These are phyloP conservation scores for Cephus runcator DNA, from an alignment of 2,888 invertebrate species.

Conservation along the genomic window DNA sequence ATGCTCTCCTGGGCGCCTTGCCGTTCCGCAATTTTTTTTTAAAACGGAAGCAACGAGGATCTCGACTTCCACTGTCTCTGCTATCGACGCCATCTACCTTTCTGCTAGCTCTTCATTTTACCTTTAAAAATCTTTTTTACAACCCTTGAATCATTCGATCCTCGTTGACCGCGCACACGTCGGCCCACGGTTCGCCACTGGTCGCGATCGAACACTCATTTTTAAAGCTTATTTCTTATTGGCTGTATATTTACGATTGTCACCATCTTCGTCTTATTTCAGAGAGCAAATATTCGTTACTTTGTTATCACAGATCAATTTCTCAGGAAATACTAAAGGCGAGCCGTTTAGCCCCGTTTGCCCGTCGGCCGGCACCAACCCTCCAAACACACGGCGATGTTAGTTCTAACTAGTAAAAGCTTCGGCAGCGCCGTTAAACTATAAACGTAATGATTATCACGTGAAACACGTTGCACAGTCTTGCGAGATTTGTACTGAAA, in stretches of 20 bases:
- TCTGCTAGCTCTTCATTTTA: neutral
- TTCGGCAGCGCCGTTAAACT: constrained; percentile 51
- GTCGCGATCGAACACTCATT: neutral
- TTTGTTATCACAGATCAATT: neutral
- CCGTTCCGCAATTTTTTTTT: neutral
- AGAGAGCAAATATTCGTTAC: neutral
- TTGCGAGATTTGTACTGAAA: constrained; percentile 14
- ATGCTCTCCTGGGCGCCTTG: neutral
- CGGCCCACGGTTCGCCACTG: neutral
- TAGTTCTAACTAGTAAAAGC: constrained; percentile 57
- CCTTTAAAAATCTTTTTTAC: neutral
- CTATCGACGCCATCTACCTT: neutral
- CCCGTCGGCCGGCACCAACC: constrained; percentile 10
- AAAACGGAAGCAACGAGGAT: neutral
- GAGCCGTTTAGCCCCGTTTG: constrained; percentile 5
- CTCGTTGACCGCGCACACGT: neutral
- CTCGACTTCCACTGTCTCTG: neutral
- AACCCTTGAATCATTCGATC: neutral
- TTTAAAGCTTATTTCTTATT: neutral
- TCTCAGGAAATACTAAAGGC: neutral
- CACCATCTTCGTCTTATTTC: neutral
- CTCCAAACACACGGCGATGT: constrained; percentile 49
- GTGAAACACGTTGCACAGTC: constrained; percentile 31
- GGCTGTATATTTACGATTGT: neutral
- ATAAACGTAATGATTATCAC: constrained; percentile 39